Evolutionary conservation across 2,113 vertebrate genomes (phyloP).

Genomic region (Alectura lathami): DNA sequence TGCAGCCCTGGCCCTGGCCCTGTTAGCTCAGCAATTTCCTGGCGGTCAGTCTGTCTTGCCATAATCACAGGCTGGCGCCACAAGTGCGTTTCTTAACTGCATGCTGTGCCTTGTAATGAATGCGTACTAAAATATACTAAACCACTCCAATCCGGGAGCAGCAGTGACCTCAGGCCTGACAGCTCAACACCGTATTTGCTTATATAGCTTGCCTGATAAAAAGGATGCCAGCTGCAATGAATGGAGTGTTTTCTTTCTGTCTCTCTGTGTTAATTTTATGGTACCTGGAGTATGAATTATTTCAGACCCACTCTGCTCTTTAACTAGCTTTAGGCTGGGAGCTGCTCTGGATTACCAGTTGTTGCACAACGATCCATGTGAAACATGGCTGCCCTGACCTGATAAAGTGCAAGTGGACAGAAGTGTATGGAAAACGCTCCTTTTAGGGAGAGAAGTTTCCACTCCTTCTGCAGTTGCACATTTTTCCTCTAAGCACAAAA

Average conservation of each 20-base stretch:
- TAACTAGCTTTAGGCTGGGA: not conserved
- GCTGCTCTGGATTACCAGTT: not conserved
- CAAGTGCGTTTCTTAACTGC: constrained; percentile 84
- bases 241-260: not conserved
- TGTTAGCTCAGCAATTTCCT: constrained; percentile 94
- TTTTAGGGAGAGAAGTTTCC: not conserved
- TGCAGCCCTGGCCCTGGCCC: constrained; percentile 72
- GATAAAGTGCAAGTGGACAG: not conserved
- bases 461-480: not conserved
- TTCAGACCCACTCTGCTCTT: not conserved
- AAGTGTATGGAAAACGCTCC: not conserved
- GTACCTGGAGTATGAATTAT: not conserved
- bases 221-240: constrained; percentile 27
- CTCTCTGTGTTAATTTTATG: not conserved
- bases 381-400: not conserved
- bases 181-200: constrained; percentile 50
- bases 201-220: constrained; percentile 46
- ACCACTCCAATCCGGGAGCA: constrained; percentile 74
- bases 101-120: constrained; percentile 90
- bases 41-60: constrained; percentile 93
- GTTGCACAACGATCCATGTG: not conserved
- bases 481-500: not conserved
- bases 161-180: constrained; percentile 81
- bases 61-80: constrained; percentile 93
- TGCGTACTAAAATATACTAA: constrained; percentile 90